phyloP scores from a whole-genome alignment of 2,797 vertebrate genomes.

The Diceros bicornis region DNA sequence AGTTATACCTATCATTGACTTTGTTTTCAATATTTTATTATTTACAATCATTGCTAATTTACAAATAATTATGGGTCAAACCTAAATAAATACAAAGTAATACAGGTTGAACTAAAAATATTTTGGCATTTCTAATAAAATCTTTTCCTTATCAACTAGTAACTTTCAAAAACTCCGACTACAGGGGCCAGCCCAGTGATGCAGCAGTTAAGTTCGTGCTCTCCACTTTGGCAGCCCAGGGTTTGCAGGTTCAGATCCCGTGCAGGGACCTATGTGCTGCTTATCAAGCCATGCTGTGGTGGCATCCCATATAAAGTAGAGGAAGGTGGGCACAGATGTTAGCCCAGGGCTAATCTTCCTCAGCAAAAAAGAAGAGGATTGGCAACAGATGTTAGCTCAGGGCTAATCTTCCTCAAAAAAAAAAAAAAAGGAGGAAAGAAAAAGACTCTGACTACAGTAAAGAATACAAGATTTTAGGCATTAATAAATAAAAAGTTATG shows the following conservation, averaged over 20 bases:
- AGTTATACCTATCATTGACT: not conserved
- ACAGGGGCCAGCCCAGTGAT: not conserved
- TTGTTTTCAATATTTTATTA: not conserved
- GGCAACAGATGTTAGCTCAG: too few species aligned
- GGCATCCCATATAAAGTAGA: too few species aligned
- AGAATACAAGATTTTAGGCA: not conserved
- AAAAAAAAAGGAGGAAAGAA: too few species aligned
- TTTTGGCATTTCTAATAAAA: not conserved
- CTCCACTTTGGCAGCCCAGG: too few species aligned
- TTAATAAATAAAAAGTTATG: slow-evolving; percentile 26
- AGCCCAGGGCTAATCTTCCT: too few species aligned
- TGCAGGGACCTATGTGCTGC: too few species aligned
- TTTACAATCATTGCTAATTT: not conserved
- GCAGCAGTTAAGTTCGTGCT: too few species aligned
- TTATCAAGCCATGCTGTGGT: too few species aligned
- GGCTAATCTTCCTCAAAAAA: too few species aligned
- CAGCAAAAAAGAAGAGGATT: too few species aligned
- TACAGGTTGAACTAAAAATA: slow-evolving; percentile 10
- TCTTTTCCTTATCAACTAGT: not conserved
- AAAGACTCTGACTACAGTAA: not conserved
- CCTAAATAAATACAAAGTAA: slow-evolving; percentile 41
- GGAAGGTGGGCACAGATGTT: too few species aligned
- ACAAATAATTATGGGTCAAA: slow-evolving; percentile 34
- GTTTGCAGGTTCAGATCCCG: too few species aligned
- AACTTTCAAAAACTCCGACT: not conserved